Evolutionary conservation across 2,113 vertebrate genomes (phyloP), one percentile per base, ranked within the genome.

Genomic region (Penelope pileata): DNA sequence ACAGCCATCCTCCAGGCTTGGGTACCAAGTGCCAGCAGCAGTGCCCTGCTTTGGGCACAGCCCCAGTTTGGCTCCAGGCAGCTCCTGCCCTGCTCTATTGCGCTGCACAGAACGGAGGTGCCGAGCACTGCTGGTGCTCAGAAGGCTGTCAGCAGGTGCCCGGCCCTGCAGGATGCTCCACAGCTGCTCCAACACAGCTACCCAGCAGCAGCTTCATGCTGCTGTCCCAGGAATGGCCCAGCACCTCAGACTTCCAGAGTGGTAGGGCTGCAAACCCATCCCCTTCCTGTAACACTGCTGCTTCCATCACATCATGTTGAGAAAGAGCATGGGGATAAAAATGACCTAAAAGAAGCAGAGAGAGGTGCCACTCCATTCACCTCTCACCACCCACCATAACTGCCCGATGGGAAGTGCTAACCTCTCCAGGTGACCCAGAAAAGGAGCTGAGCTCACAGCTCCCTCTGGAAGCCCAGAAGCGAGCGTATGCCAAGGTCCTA

Each of bases 151-250:
- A 8, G 22, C 45, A 18, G 56, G 30, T 50, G 42, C 50, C 66
- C 47, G 60, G 47, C 18, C 47, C 24, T n/a, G 34, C 29, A 32
- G 69, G 38, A 48, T 24, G 9, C 27, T 5, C 6, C 12, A 0
- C 12, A 59, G 42, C 43, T 36, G 32, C 67, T 69, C 2, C 1
- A 26, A 38, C 59, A 45, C 64, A 36, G 2, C 26, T 17, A 12
- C 26, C 30, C 77, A 23, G 68, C 13, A 9, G 47, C 17, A 66
- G 67, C 75, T 4, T 45, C 36, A 26, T 12, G 0, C 29, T 4
- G 7, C 42, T 9, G 1, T 12, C 10, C 67, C 19, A 8, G 77
- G 48, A 38, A 40, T 1, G 1, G 21, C 53, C 11, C 0, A 0
- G 8, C 1, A 22, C 2, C 30, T 16, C 26, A 48, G n/a, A 4